phyloP scores from a whole-genome alignment of 1,140 invertebrate species.

The Drosophila nannoptera region DNA sequence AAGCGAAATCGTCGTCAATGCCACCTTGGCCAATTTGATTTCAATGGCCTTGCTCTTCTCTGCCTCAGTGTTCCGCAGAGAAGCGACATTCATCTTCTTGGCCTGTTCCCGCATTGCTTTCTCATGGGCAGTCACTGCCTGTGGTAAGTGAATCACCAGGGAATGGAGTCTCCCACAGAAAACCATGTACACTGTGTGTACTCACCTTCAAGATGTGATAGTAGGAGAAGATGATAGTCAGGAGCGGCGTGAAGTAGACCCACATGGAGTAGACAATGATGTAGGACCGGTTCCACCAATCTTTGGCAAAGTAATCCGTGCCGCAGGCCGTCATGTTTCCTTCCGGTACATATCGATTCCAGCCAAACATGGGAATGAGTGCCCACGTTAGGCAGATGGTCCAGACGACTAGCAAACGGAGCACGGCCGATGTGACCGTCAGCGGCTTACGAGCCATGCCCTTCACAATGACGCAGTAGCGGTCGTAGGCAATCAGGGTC shows the following conservation, averaged over 20 bases:
- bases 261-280: constrained; percentile 84
- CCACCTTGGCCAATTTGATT: constrained; percentile 84
- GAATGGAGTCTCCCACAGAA: not conserved
- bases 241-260: constrained; percentile 83
- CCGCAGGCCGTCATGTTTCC: constrained; percentile 90
- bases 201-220: constrained; percentile 84
- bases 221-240: constrained; percentile 86
- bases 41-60: constrained; percentile 82
- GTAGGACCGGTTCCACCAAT: constrained; percentile 83
- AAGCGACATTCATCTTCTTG: constrained; percentile 87
- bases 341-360: constrained; percentile 90
- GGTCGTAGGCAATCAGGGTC: constrained; percentile 89
- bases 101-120: constrained; percentile 86
- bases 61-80: constrained; percentile 82
- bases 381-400: constrained; percentile 84
- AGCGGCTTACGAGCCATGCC: constrained; percentile 86
- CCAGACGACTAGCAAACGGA: constrained; percentile 87
- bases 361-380: constrained; percentile 87
- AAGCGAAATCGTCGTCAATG: constrained; percentile 86
- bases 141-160: constrained; percentile 17
- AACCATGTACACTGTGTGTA: not conserved
- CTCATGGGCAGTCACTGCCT: constrained; percentile 85
- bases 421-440: constrained; percentile 84
- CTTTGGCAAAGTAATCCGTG: constrained; percentile 87
- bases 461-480: constrained; percentile 92